phyloP scores from a whole-genome alignment of 1,140 invertebrate species.

The Lepidostoma basale region DNA sequence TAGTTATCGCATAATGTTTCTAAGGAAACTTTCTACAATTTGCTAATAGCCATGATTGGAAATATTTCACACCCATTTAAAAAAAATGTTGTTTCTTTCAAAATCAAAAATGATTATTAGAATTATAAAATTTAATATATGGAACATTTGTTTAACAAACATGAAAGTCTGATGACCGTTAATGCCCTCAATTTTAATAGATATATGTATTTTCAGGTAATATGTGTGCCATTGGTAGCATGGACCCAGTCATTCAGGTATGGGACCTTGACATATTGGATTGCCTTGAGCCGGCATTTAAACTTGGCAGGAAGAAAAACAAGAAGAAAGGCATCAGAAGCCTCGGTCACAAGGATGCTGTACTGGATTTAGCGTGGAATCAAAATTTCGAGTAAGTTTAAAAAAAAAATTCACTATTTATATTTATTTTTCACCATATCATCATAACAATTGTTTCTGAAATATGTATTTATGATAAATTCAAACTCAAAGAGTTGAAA shows the following conservation, averaged over 20 bases:
- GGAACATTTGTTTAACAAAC: too few relatives aligned
- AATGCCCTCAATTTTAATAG: too few relatives aligned
- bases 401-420: too few relatives aligned
- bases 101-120: too few relatives aligned
- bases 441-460: slow-evolving; percentile 1
- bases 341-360: slow-evolving; percentile 87
- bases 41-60: too few relatives aligned
- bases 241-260: slow-evolving; percentile 89
- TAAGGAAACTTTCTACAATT: too few relatives aligned
- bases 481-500: background rate
- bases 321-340: slow-evolving; percentile 71
- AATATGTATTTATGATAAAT: slow-evolving; percentile 3
- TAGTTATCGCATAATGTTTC: too few relatives aligned
- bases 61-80: too few relatives aligned
- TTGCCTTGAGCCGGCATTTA: slow-evolving; percentile 83
- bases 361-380: slow-evolving; percentile 93
- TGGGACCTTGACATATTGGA: slow-evolving; percentile 96
- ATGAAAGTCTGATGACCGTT: too few relatives aligned
- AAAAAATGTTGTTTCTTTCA: background rate
- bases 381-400: slow-evolving; percentile 63
- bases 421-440: slow-evolving; percentile 27
- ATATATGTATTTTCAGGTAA: slow-evolving; percentile 74
- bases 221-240: slow-evolving; percentile 88
- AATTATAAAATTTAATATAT: too few relatives aligned
- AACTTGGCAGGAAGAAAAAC: slow-evolving; percentile 78